Conservation (phyloP, 1,140 invertebrate species). For the Camponotus vicinus region DNA sequence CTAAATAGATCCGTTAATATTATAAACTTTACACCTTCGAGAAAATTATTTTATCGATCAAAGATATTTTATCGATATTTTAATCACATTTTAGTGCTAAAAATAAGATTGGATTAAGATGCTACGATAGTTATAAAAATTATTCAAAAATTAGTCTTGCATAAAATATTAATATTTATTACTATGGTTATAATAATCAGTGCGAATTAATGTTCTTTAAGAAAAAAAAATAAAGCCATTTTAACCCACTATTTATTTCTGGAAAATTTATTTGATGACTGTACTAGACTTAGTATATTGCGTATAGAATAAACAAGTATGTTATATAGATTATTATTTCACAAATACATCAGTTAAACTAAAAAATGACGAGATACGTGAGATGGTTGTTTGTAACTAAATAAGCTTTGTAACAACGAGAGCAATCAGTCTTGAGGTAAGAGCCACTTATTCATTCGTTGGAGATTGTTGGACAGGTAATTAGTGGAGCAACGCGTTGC, state of each 20-base stretch:
- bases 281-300: neutral
- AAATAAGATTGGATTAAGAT: neutral
- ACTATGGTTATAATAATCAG: neutral
- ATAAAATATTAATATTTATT: too few relatives aligned
- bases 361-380: constrained; percentile 28
- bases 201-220: neutral
- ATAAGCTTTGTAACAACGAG: constrained; percentile 76
- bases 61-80: constrained; percentile 1
- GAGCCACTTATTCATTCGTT: constrained; percentile 78
- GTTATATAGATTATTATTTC: neutral
- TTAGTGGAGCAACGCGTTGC: constrained; percentile 84
- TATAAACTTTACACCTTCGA: neutral
- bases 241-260: too few relatives aligned
- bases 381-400: constrained; percentile 72
- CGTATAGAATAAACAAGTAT: neutral
- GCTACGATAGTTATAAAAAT: neutral
- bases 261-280: neutral
- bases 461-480: constrained; percentile 84
- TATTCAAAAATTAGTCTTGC: neutral
- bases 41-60: neutral
- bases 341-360: neutral
- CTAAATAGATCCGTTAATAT: constrained; percentile 14
- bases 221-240: neutral
- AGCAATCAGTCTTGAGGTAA: constrained; percentile 50
- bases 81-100: neutral